Evolutionary conservation across 2,113 vertebrate genomes (phyloP).

Genomic region (Hippocampus guttulatus): DNA sequence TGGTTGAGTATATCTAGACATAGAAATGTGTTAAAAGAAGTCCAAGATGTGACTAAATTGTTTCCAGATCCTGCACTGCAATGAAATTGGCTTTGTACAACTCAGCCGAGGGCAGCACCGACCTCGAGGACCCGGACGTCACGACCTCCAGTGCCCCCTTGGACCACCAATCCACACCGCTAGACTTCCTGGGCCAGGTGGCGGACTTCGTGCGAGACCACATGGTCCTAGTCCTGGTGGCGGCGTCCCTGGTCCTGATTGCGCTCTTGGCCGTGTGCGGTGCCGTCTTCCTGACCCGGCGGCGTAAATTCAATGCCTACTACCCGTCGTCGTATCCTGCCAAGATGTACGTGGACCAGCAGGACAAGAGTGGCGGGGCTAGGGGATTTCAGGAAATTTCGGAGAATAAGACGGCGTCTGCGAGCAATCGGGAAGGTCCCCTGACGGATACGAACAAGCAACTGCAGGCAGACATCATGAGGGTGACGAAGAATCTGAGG

Average conservation of each 20-base stretch:
- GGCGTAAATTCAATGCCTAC: conserved; percentile 83
- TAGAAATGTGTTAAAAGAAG: background rate
- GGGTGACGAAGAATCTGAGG: conserved; percentile 80
- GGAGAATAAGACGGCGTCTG: conserved; percentile 45
- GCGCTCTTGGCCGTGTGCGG: conserved; percentile 79
- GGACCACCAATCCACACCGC: conserved; percentile 54
- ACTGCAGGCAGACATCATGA: conserved; percentile 85
- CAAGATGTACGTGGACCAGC: conserved; percentile 87
- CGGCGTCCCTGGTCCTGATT: conserved; percentile 73
- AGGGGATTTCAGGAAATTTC: conserved; percentile 80
- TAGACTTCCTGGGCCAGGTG: conserved; percentile 61
- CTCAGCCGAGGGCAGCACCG: conserved; percentile 60
- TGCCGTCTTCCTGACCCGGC: conserved; percentile 75
- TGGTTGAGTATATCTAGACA: too few species aligned
- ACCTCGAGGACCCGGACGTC: conserved; percentile 55
- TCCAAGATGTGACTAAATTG: background rate
- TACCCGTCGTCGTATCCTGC: conserved; percentile 88
- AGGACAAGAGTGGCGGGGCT: conserved; percentile 76
- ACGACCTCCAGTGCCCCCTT: conserved; percentile 25
- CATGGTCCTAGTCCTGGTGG: conserved; percentile 78
- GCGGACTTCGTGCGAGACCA: conserved; percentile 81
- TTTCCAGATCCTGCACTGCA: conserved; percentile 47
- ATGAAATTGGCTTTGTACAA: conserved; percentile 42
- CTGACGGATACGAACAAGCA: conserved; percentile 73
- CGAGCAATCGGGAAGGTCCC: conserved; percentile 50